These are phyloP conservation scores for Clarias platycephalus DNA, from an alignment of 2,797 vertebrate species.

Conservation along the genomic window DNA sequence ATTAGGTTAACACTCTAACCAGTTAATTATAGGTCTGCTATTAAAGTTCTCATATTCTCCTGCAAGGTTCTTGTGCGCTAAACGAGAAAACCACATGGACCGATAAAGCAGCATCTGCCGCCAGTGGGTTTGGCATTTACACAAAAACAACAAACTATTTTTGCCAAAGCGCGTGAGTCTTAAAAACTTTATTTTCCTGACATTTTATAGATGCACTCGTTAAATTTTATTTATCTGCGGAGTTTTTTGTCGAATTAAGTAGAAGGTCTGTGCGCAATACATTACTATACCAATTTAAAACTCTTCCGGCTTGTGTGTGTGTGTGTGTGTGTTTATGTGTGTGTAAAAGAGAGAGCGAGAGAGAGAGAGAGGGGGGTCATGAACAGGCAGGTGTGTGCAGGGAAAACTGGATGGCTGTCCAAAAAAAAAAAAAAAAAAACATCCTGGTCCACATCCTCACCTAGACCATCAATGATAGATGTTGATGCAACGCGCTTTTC, in stretches of 20 bases:
- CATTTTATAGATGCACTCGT: neutral
- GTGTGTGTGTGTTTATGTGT: neutral
- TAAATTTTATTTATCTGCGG: neutral
- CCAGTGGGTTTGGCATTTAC: neutral
- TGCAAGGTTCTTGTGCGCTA: conserved; percentile 3
- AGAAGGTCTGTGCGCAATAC: neutral
- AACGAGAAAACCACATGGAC: conserved; percentile 36
- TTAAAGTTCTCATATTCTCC: conserved; percentile 8
- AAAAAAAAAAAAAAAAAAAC: neutral
- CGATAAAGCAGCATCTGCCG: conserved; percentile 22
- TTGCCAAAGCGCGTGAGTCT: conserved; percentile 3
- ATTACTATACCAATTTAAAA: conserved; percentile 2
- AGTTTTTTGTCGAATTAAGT: neutral
- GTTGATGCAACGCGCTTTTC: neutral
- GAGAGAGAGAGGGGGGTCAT: neutral
- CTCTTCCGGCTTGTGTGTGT: neutral
- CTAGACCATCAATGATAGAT: neutral
- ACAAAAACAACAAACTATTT: conserved; percentile 25
- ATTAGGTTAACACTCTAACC: neutral
- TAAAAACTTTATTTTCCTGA: neutral
- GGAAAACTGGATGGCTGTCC: neutral
- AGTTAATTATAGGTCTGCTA: conserved; percentile 7
- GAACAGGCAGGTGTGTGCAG: conserved; percentile 34
- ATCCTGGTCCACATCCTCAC: conserved; percentile 5
- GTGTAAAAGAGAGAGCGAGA: neutral